Conservation (phyloP, 2,797 vertebrate genomes). For the Enoplosus armatus region DNA sequence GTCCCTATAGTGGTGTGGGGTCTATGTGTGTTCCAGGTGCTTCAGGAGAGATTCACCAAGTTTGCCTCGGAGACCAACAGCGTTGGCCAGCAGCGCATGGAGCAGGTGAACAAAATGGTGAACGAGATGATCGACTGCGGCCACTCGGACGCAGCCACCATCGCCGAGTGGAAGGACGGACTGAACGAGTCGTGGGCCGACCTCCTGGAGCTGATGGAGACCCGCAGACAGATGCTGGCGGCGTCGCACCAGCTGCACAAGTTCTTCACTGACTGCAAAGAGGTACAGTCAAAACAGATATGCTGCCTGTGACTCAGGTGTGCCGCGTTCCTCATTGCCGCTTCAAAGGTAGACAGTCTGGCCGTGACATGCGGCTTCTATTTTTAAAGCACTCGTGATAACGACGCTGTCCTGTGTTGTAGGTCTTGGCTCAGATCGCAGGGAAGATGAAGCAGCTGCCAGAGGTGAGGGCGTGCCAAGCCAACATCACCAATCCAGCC, state of each 20-base stretch:
- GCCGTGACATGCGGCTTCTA: conserved; percentile 56
- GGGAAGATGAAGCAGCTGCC: conserved; percentile 93
- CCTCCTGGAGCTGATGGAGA: conserved; percentile 95
- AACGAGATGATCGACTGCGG: conserved; percentile 93
- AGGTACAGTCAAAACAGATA: conserved; percentile 74
- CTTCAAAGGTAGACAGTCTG: conserved; percentile 52
- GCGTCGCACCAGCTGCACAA: conserved; percentile 94
- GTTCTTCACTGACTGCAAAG: conserved; percentile 92
- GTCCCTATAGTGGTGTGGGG: conserved; percentile 15
- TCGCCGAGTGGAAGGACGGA: conserved; percentile 96
- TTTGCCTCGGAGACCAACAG: conserved; percentile 93
- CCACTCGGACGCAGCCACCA: conserved; percentile 91
- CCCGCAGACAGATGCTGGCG: conserved; percentile 92
- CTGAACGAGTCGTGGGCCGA: conserved; percentile 97
- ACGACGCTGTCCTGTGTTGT: conserved; percentile 62
- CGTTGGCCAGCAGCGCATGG: conserved; percentile 92
- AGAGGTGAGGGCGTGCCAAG: conserved; percentile 89
- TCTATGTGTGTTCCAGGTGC: conserved; percentile 80
- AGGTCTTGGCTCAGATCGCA: conserved; percentile 92
- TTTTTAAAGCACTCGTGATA: conserved; percentile 70
- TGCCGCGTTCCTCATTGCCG: not conserved
- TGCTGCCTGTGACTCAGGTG: conserved; percentile 23
- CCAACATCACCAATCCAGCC: conserved; percentile 88
- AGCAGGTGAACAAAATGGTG: conserved; percentile 90
- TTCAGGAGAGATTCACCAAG: conserved; percentile 92